Evolutionary conservation across 2,888 invertebrate genomes (phyloP).

Genomic region (Lasioglossum morio): DNA sequence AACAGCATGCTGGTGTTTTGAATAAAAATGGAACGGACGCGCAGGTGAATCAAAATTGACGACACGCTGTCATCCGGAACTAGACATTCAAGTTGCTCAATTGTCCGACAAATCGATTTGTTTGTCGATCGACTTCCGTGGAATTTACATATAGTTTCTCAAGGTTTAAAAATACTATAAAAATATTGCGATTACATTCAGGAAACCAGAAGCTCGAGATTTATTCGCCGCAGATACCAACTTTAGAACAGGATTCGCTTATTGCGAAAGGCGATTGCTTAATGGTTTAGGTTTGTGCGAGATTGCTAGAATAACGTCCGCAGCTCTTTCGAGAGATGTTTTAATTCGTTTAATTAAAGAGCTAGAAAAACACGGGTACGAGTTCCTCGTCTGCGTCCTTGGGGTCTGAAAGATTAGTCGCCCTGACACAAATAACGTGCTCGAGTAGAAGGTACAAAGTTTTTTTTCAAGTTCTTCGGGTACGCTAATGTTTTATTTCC

Average conservation of each 20-base stretch:
- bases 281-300: too few species aligned
- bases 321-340: background rate
- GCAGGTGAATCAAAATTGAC: background rate
- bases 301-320: background rate
- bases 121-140: background rate
- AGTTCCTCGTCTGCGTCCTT: background rate
- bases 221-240: too few species aligned
- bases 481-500: constrained; percentile 5
- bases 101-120: background rate
- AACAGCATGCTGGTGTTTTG: constrained; percentile 12
- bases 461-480: background rate
- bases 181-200: too few species aligned
- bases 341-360: background rate
- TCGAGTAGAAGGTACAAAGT: background rate
- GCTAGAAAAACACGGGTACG: background rate
- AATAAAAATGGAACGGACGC: background rate
- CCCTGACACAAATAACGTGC: background rate
- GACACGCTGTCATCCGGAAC: background rate
- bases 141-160: background rate
- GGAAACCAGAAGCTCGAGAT: too few species aligned
- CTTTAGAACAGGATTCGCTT: background rate
- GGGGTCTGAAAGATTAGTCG: background rate
- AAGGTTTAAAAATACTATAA: background rate
- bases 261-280: background rate
- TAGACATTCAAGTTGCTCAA: background rate